Conservation (phyloP, 1,140 invertebrate genomes). For the Eufriesea mexicana region DNA sequence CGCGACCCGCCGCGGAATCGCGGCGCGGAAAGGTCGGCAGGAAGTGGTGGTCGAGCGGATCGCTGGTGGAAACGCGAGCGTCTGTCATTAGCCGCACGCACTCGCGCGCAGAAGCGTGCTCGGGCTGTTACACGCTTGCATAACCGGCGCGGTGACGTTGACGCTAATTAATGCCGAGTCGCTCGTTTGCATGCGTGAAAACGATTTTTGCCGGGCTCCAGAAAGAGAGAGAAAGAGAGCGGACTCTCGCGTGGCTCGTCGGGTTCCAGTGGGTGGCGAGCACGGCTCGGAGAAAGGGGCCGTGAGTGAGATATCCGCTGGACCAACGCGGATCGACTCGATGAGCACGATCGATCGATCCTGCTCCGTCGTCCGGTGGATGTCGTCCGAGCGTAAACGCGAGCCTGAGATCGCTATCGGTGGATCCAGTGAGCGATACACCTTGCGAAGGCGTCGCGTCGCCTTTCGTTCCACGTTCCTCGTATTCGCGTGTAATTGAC, state of each 20-base stretch:
- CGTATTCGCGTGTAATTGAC: not conserved
- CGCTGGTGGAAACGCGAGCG: not conserved
- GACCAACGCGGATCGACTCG: slow-evolving; percentile 37
- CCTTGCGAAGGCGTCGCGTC: slow-evolving; percentile 33
- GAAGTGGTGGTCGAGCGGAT: no score
- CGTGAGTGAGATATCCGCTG: slow-evolving; percentile 25
- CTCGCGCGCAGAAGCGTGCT: not conserved
- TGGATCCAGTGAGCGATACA: slow-evolving; percentile 64
- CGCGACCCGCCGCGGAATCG: not conserved
- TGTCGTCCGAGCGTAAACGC: slow-evolving; percentile 62
- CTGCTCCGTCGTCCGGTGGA: slow-evolving; percentile 25
- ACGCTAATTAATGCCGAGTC: slow-evolving; percentile 68
- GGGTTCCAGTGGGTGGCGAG: slow-evolving; percentile 51
- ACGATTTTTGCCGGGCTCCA: slow-evolving; percentile 52
- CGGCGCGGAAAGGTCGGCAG: not conserved
- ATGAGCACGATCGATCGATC: slow-evolving; percentile 59
- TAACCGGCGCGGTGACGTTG: slow-evolving; percentile 52
- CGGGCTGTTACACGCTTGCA: slow-evolving; percentile 36
- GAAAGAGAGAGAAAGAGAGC: not conserved
- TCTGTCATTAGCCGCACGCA: slow-evolving; percentile 41
- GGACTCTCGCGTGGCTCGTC: slow-evolving; percentile 32
- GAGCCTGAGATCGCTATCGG: slow-evolving; percentile 19
- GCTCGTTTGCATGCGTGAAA: slow-evolving; percentile 65
- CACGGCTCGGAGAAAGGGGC: not conserved
- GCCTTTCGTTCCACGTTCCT: slow-evolving; percentile 28